Evolutionary conservation across 2,113 vertebrate genomes (phyloP).

Genomic region (Phalacrocorax aristotelis): DNA sequence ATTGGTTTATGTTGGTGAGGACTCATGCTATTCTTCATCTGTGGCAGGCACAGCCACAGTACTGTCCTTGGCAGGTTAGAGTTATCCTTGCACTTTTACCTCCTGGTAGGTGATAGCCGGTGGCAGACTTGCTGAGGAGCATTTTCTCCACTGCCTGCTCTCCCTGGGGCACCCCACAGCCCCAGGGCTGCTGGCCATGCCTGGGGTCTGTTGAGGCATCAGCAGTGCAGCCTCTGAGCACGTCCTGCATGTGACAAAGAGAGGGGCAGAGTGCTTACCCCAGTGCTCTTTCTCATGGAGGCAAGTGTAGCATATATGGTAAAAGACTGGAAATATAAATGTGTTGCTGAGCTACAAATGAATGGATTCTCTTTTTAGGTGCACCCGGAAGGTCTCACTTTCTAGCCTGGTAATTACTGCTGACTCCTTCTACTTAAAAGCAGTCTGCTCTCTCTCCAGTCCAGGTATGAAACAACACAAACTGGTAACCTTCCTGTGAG

Average conservation of each 20-base stretch:
- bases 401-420: conserved; percentile 31
- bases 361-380: background rate
- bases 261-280: background rate
- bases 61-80: background rate
- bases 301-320: background rate
- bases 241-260: background rate
- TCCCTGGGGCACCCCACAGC: background rate
- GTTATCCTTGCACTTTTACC: background rate
- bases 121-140: background rate
- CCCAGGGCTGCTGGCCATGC: background rate
- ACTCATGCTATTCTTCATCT: background rate
- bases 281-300: background rate
- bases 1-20: background rate
- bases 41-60: no score
- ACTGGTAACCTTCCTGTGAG: conserved; percentile 13
- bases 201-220: background rate
- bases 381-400: background rate
- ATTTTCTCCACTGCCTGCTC: background rate
- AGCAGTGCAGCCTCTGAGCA: fast-evolving
- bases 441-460: conserved; percentile 11
- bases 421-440: conserved; percentile 34
- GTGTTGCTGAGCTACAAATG: background rate
- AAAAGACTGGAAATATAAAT: background rate
- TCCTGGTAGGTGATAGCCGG: background rate
- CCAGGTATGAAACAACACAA: conserved; percentile 21